Base-by-base conservation (phyloP, 1,140 invertebrate genomes). In the Drosophila auraria region DNA sequence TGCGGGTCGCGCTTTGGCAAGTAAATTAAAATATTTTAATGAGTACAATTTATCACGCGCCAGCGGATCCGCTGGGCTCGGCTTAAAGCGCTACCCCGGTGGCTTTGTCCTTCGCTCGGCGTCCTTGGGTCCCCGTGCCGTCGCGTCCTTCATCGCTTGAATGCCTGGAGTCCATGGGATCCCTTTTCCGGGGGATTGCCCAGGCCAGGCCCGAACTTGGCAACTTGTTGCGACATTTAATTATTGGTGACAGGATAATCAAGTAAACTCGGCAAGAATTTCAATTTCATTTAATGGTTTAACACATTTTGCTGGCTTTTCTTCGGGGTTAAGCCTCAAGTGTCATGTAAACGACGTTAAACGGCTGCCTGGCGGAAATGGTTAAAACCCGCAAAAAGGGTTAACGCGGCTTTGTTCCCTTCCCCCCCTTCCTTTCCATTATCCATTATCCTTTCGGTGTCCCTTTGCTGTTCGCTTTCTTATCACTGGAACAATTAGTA, bases 21-120 rank as follows among this genome's bases (percentile, higher is more conserved):
- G 87, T 89, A 91, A 91, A 91, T 91, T 91, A 91, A 91, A 91
- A 91, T 91, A 91, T 91, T 91, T 91, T 91, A 91, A 91, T 91
- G 89, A 91, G 89, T 80, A 87, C 83, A 91, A 87, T 91, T 91
- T 87, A 91, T 84, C 84, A 91, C 74, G 78, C 69, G 71, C 64
- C 82, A 59, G 73, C 75, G 68, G 59, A 54, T 38, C 58, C 40
- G 20, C 30, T 36, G 23, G 49, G 36, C 50, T 56, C 58, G 47
- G 64, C 76, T 82, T 71, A 81, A 81, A 75, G 49, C 73, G 40
- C 44, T 51, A 59, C 25, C 65, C 65, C 50, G 40, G 25, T 68
- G 75, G 56, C 74, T 60, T 70, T 40, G 57, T 50, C 14, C 14
- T 23, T 56, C 49, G 45, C 27, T 38, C 7, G 40, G 47, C 17